Evolutionary conservation across 2,113 vertebrate species (phyloP).

Genomic region (Phainopepla nitens): DNA sequence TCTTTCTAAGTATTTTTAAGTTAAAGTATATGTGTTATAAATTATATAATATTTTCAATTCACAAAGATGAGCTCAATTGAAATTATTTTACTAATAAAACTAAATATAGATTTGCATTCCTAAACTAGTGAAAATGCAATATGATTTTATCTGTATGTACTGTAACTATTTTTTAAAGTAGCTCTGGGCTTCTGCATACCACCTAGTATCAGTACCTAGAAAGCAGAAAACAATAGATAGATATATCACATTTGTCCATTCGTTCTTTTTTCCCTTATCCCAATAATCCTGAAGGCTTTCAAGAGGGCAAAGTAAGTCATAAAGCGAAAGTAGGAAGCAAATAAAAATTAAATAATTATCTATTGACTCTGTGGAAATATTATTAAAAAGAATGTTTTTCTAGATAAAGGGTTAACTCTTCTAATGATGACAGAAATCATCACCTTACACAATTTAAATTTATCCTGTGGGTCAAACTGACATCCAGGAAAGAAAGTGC

Average conservation of each 20-base stretch:
- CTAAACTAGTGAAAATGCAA: neutral
- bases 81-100: neutral
- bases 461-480: neutral
- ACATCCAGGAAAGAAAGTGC: neutral
- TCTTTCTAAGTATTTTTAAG: neutral
- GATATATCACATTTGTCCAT: neutral
- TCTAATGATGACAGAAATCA: neutral
- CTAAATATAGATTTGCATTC: neutral
- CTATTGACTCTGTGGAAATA: neutral
- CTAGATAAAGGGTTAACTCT: neutral
- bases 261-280: neutral
- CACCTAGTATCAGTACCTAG: neutral
- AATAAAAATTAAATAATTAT: neutral
- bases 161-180: neutral
- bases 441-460: neutral
- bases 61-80: neutral
- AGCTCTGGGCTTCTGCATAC: neutral
- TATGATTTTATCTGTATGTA: neutral
- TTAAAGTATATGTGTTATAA: neutral
- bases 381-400: neutral
- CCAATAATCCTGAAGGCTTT: neutral
- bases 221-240: neutral
- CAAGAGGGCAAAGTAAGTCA: neutral
- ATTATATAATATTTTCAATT: neutral
- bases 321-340: neutral